These are phyloP conservation scores for Drosophila formosana DNA, from an alignment of 2,888 invertebrate genomes.

Conservation along the genomic window DNA sequence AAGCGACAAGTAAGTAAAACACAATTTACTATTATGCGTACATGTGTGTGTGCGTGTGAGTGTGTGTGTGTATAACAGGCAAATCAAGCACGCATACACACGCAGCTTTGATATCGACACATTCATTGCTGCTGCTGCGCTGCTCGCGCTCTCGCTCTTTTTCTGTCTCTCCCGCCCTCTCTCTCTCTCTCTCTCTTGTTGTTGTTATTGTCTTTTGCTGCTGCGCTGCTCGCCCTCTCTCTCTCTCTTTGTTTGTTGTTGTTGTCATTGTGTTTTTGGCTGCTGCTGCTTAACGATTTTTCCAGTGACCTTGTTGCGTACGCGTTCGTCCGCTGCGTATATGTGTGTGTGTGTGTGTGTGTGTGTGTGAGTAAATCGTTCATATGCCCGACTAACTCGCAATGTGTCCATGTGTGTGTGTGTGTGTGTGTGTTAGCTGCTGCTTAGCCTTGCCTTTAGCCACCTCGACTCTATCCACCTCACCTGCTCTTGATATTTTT, in stretches of 20 bases:
- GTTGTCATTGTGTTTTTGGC: slow-evolving; percentile 19
- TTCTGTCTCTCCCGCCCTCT: not conserved
- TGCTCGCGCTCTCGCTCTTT: not conserved
- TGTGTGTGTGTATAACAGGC: slow-evolving; percentile 41
- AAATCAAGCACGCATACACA: too few species aligned
- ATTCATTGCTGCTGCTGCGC: slow-evolving; percentile 20
- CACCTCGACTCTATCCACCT: slow-evolving; percentile 38
- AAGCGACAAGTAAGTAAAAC: slow-evolving; percentile 24
- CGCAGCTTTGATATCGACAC: slow-evolving; percentile 49
- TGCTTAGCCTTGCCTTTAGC: slow-evolving; percentile 58
- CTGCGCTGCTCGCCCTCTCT: not conserved
- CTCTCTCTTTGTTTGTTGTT: not conserved
- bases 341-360: not conserved
- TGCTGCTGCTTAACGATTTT: slow-evolving; percentile 83
- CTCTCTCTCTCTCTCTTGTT: not conserved
- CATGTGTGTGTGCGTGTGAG: slow-evolving; percentile 1
- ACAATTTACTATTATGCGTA: slow-evolving; percentile 1
- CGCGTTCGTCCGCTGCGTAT: slow-evolving; percentile 67
- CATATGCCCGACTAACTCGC: slow-evolving; percentile 2
- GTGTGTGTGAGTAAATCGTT: slow-evolving; percentile 9
- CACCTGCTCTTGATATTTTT: slow-evolving; percentile 44
- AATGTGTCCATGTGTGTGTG: not conserved
- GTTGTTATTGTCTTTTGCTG: slow-evolving; percentile 20
- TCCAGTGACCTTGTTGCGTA: slow-evolving; percentile 86
- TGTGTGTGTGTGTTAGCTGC: slow-evolving; percentile 30